These are phyloP conservation scores for Pseudochirops cupreus DNA, from an alignment of 2,797 vertebrate genomes.

Conservation along the genomic window DNA sequence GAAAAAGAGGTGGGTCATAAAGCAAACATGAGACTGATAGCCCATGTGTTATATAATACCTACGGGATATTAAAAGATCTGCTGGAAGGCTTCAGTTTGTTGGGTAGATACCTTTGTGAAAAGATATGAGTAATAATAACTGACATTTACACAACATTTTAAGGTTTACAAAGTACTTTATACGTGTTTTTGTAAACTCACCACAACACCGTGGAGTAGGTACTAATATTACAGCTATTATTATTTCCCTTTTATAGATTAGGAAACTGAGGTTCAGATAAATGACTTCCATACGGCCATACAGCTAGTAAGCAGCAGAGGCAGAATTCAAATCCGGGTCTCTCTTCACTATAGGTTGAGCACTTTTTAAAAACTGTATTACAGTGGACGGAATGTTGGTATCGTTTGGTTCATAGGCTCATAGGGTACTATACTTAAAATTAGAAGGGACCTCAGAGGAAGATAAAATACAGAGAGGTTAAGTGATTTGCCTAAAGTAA, in stretches of 20 bases:
- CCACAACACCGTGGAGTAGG: no score
- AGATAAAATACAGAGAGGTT: neutral
- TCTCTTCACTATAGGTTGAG: neutral
- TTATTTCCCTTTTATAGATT: neutral
- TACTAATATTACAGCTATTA: neutral
- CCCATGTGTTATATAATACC: neutral
- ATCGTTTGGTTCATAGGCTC: neutral
- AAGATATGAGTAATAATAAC: neutral
- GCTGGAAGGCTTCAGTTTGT: neutral
- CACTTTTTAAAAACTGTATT: neutral
- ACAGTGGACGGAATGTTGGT: neutral
- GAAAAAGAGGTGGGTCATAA: neutral
- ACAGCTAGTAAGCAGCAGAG: neutral
- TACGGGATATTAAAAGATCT: neutral
- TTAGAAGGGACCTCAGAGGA: neutral
- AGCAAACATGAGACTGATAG: neutral
- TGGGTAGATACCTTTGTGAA: neutral
- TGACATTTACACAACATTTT: neutral
- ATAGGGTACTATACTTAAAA: neutral
- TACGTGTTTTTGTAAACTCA: no score
- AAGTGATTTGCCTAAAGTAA: constrained; percentile 17
- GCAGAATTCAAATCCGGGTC: neutral
- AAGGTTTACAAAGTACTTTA: neutral
- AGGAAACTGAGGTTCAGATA: neutral
- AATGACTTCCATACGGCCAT: neutral